Evolutionary conservation across 2,888 invertebrate genomes (phyloP).

Genomic region (Tolmerus cingulatus): DNA sequence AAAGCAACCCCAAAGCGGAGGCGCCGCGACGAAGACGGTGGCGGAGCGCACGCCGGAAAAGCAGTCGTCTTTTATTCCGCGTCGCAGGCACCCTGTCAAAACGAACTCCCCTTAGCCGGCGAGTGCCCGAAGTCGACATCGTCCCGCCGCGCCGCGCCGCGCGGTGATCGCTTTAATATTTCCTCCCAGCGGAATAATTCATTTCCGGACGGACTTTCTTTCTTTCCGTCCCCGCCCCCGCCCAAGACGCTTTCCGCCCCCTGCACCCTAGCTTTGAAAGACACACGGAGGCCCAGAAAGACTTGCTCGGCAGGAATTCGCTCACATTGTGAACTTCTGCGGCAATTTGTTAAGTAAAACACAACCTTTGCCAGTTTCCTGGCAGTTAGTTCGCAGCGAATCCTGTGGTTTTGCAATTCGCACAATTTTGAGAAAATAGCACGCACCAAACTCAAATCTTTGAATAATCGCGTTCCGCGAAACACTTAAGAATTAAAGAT

Average conservation of each 20-base stretch:
- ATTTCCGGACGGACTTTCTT: neutral
- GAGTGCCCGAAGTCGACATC: neutral
- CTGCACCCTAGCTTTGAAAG: neutral
- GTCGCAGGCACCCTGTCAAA: neutral
- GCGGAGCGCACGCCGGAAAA: neutral
- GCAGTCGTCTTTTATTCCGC: neutral
- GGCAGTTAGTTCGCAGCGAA: neutral
- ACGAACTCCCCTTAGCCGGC: neutral
- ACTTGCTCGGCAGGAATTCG: neutral
- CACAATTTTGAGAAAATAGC: neutral
- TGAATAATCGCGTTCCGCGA: neutral
- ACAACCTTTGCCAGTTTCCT: neutral
- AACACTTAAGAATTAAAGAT: neutral
- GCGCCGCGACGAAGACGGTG: neutral
- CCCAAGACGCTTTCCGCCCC: neutral
- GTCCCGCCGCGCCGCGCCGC: neutral
- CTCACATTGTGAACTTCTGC: neutral
- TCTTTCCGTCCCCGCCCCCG: neutral
- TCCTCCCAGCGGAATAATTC: neutral
- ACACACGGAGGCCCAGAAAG: neutral
- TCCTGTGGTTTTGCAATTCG: neutral
- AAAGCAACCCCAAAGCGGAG: constrained; percentile 15
- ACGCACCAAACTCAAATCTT: neutral
- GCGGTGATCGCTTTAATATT: neutral
- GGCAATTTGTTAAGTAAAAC: neutral